Percentiles rank a stretch among this genome's conserved stretches.
Conservation (phyloP, 1,140 invertebrate species). For the Drosophila malerkotliana region DNA sequence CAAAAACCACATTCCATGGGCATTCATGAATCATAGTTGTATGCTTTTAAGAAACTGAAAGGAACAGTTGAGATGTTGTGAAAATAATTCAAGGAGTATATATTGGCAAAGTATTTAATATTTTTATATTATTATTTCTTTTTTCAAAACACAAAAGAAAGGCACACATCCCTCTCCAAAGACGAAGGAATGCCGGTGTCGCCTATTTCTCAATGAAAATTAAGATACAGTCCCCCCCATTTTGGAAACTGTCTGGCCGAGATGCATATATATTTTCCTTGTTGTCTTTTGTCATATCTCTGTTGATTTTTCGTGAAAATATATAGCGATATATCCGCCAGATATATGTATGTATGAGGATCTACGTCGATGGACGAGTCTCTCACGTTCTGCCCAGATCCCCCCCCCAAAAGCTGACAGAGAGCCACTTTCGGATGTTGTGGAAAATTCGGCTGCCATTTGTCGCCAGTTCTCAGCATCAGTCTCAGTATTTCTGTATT, state of each 20-base stretch:
- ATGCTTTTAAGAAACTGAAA: slow-evolving; percentile 33
- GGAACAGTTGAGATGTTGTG: slow-evolving; percentile 62
- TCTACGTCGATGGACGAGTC: too few relatives aligned
- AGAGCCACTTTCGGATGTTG: slow-evolving; percentile 4
- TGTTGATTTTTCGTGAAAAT: slow-evolving; percentile 66
- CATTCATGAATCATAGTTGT: slow-evolving; percentile 8
- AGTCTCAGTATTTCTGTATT: slow-evolving; percentile 30
- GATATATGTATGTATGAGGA: neutral
- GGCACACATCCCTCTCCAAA: too few relatives aligned
- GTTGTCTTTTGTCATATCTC: slow-evolving; percentile 39
- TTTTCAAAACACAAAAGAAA: slow-evolving; percentile 57
- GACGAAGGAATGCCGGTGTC: slow-evolving; percentile 12
- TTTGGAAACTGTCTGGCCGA: slow-evolving; percentile 28
- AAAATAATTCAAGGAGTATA: slow-evolving; percentile 25
- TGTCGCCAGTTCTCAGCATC: slow-evolving; percentile 35
- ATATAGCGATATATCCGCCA: slow-evolving; percentile 57
- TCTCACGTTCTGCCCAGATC: too few relatives aligned
- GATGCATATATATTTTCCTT: slow-evolving; percentile 20
- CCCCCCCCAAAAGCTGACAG: too few relatives aligned
- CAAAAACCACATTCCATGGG: slow-evolving; percentile 31
- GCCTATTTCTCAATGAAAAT: slow-evolving; percentile 73
- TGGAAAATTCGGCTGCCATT: slow-evolving; percentile 59
- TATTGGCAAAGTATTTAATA: slow-evolving; percentile 23
- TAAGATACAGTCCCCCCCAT: slow-evolving; percentile 23
- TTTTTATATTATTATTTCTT: slow-evolving; percentile 56